A percentile compares a stretch with the other conserved stretches of the same genome.
phyloP scores from a whole-genome alignment of 1,140 invertebrate genomes.

The Leptinotarsa undecemlineata region DNA sequence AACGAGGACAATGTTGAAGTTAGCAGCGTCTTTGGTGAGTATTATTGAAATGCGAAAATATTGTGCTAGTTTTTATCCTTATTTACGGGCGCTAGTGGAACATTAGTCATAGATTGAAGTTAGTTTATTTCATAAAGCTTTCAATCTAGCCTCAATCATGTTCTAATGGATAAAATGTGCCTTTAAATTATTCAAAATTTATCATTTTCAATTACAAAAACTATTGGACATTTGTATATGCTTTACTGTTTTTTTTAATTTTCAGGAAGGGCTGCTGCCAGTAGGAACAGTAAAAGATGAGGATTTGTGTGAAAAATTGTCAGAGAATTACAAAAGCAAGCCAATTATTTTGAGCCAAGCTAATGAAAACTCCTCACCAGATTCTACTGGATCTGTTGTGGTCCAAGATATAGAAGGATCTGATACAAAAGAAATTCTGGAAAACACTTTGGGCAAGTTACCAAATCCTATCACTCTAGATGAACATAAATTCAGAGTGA shows the following conservation, averaged over 20 bases:
- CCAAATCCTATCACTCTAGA: conserved; percentile 60
- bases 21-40: conserved; percentile 68
- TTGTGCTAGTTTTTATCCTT: neutral
- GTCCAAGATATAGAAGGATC: conserved; percentile 49
- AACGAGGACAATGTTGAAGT: conserved; percentile 60
- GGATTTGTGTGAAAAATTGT: conserved; percentile 58
- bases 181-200: too few species aligned
- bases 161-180: too few species aligned
- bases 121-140: too few species aligned
- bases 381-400: conserved; percentile 43
- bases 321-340: conserved; percentile 46
- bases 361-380: conserved; percentile 19
- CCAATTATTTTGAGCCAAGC: conserved; percentile 60
- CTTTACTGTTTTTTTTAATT: conserved; percentile 11
- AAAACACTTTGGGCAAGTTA: conserved; percentile 61
- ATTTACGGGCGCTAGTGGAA: too few species aligned
- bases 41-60: conserved; percentile 12
- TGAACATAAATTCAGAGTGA: conserved; percentile 59
- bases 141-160: too few species aligned
- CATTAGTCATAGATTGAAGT: too few species aligned
- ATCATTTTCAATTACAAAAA: too few species aligned
- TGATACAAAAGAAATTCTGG: conserved; percentile 60
- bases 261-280: conserved; percentile 62
- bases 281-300: conserved; percentile 59
- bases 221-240: too few species aligned